Evolutionary conservation across 2,797 vertebrate genomes (phyloP).

Genomic region (Notoglanidium macrostoma): DNA sequence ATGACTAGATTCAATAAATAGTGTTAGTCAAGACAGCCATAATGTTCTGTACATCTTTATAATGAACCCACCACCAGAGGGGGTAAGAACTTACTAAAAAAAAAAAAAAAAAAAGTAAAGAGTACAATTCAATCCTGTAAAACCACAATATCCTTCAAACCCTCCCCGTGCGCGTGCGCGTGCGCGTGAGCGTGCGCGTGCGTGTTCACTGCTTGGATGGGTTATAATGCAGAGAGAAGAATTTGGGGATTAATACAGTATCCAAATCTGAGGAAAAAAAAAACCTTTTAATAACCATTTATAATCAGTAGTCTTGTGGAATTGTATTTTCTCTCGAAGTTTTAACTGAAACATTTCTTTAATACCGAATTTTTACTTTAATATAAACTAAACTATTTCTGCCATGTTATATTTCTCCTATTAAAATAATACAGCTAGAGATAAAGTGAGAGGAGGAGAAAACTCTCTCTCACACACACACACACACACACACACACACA

Average conservation of each 20-base stretch:
- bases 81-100: neutral
- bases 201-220: too few relatives aligned
- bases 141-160: neutral
- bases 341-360: neutral
- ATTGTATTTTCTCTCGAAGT: neutral
- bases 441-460: neutral
- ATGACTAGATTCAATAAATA: neutral
- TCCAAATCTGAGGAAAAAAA: too few relatives aligned
- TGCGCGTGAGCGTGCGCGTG: too few relatives aligned
- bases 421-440: neutral
- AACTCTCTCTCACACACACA: neutral
- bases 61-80: slow-evolving; percentile 34
- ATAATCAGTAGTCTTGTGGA: neutral
- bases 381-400: neutral
- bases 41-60: neutral
- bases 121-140: neutral
- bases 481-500: neutral
- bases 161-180: too few relatives aligned
- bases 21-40: neutral
- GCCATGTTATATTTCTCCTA: neutral
- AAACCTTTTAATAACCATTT: neutral
- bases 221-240: too few relatives aligned
- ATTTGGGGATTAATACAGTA: too few relatives aligned
- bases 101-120: neutral
- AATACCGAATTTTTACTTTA: neutral